Evolutionary conservation across 1,140 invertebrate genomes (phyloP).

Genomic region (Ylistrum balloti): DNA sequence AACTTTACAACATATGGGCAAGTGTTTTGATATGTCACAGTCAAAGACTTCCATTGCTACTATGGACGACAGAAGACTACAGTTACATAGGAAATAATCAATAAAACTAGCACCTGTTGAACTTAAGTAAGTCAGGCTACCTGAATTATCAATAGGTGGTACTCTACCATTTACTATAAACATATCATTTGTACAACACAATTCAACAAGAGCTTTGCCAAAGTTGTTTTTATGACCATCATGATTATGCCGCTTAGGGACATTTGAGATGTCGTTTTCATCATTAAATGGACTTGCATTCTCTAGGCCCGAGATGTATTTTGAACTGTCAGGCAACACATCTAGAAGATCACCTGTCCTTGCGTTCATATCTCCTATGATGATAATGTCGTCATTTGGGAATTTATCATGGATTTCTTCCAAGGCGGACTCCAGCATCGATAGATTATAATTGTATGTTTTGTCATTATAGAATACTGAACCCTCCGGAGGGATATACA

Average conservation of each 20-base stretch:
- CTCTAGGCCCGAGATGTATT: constrained; percentile 36
- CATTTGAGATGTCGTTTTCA: not conserved
- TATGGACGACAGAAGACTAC: not conserved
- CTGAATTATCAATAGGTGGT: not conserved
- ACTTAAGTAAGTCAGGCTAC: constrained; percentile 23
- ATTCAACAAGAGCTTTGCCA: not conserved
- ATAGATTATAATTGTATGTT: constrained; percentile 15
- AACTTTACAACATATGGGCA: constrained; percentile 38
- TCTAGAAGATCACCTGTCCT: not conserved
- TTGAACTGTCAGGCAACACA: not conserved
- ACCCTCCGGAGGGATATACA: constrained; percentile 2
- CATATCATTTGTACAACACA: constrained; percentile 4
- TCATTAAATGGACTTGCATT: not conserved
- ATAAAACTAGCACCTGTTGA: constrained; percentile 42
- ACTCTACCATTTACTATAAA: constrained; percentile 9
- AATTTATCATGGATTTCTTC: not conserved
- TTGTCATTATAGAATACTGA: constrained; percentile 42
- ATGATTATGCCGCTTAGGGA: constrained; percentile 10
- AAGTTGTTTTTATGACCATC: constrained; percentile 43
- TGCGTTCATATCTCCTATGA: constrained; percentile 17
- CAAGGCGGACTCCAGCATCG: not conserved
- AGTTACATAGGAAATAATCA: constrained; percentile 42
- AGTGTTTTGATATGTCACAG: constrained; percentile 42
- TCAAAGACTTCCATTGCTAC: not conserved
- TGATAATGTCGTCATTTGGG: not conserved